Conservation (phyloP, 2,113 vertebrate species). For the Anguilla japonica region DNA sequence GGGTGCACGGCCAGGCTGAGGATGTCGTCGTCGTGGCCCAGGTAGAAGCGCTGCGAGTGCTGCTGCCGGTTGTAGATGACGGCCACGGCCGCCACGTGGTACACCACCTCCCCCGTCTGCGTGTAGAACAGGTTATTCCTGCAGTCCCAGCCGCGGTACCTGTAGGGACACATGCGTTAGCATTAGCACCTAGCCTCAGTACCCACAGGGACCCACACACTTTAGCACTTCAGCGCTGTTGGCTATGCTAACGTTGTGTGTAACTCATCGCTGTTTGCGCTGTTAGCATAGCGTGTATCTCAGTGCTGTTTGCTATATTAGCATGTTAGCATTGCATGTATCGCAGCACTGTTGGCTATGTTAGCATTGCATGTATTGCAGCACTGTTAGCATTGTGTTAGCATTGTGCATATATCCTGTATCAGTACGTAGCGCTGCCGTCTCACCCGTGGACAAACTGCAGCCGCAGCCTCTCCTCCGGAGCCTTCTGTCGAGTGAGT, state of each 20-base stretch:
- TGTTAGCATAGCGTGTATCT: background rate
- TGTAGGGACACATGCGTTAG: background rate
- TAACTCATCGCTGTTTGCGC: no score
- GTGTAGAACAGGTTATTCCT: conserved; percentile 96
- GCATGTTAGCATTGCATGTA: background rate
- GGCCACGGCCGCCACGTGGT: conserved; percentile 89
- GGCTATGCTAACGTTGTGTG: no score
- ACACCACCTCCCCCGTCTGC: conserved; percentile 87
- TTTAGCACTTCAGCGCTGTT: no score
- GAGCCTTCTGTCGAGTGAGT: conserved; percentile 86
- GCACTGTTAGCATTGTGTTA: background rate
- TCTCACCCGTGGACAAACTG: conserved; percentile 94
- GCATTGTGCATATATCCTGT: no score
- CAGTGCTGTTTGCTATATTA: no score
- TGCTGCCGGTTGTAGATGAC: conserved; percentile 86
- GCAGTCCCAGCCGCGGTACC: conserved; percentile 91
- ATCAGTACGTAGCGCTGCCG: no score
- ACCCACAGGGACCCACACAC: background rate
- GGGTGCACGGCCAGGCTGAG: conserved; percentile 89
- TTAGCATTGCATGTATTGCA: no score
- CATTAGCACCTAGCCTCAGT: background rate
- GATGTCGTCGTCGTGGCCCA: conserved; percentile 93
- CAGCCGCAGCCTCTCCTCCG: conserved; percentile 87
- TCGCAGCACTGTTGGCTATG: no score
- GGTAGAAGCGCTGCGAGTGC: conserved; percentile 90